A percentile compares a stretch with the other conserved stretches of the same genome.
Evolutionary conservation across 2,888 invertebrate species (phyloP).

Genomic region (Acrocera orbiculus): DNA sequence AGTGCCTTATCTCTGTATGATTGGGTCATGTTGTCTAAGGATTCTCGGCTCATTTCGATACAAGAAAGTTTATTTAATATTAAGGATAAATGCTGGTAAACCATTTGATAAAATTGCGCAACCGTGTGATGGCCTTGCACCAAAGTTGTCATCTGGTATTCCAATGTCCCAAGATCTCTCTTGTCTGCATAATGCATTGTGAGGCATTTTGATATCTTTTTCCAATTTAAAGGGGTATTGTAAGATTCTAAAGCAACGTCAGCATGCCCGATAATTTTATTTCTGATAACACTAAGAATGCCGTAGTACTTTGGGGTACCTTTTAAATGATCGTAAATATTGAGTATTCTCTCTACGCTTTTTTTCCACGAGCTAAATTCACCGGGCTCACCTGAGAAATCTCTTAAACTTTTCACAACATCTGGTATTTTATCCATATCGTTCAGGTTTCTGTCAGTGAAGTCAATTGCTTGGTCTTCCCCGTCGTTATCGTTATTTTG

Average conservation of each 20-base stretch:
- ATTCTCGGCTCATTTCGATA: constrained; percentile 12
- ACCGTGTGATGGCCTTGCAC: constrained; percentile 9
- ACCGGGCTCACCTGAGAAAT: constrained; percentile 7
- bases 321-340: constrained; percentile 5
- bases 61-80: constrained; percentile 13
- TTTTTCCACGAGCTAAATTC: constrained; percentile 8
- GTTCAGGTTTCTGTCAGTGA: too few relatives aligned
- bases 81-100: constrained; percentile 13
- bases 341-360: constrained; percentile 9
- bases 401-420: constrained; percentile 6
- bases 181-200: constrained; percentile 10
- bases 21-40: constrained; percentile 8
- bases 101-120: constrained; percentile 12
- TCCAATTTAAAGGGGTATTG: constrained; percentile 8
- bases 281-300: constrained; percentile 1
- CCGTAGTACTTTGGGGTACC: constrained; percentile 9
- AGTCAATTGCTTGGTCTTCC: too few relatives aligned
- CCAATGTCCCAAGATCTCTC: constrained; percentile 9
- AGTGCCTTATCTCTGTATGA: constrained; percentile 13
- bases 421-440: constrained; percentile 10
- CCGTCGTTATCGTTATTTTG: too few relatives aligned
- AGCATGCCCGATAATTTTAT: constrained; percentile 4
- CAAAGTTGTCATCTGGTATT: constrained; percentile 11
- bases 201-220: constrained; percentile 4
- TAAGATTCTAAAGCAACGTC: constrained; percentile 5